Evolutionary conservation across 2,113 vertebrate genomes (phyloP), one percentile per base, ranked within the genome.

Genomic region (Mohoua ochrocephala): DNA sequence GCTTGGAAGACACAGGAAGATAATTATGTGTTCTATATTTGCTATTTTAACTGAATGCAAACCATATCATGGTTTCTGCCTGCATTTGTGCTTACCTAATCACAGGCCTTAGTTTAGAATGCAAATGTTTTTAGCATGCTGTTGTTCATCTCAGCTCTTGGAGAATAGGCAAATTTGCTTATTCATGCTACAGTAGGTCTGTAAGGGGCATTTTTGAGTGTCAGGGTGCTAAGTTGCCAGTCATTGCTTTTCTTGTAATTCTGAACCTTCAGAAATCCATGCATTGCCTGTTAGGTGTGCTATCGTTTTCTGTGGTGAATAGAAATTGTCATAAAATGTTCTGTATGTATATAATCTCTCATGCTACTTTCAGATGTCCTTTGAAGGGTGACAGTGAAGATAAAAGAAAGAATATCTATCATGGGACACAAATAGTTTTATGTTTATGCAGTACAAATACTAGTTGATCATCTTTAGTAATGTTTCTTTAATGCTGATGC

Each of bases 131-230:
- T 60, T 41, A 87, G 35, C 33, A 22, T 2, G 1, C 31, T 79
- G 37, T 52, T 85, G 27, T 86, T 96, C 73, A 47, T 73, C 53
- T 88, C 27, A 76, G 1, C 60, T 85, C 67, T 91, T 17, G 27
- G 41, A 84, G 79, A 91, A 92, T 3, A 86, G 76, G 35, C 44
- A 96, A 82, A 96, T 97, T 80, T 98, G 97, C 96, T 97, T 98
- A 97, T 98, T 98, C 97, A 97, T 97, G 82, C 74, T 94, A 92
- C 65, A 80, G 47, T 83, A 76, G 47, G 31, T 95, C 76, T 88
- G 41, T 92, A 78, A 87, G 69, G 39, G 68, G 17, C 41, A 57
- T 85, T 87, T 97, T 42, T 73, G 57, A 69, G 75, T 94, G 60
- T 49, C 68, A 21, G 20, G 54, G 21, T 92, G 67, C 42, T 45